phyloP scores from a whole-genome alignment of 2,797 vertebrate species.

The Manis javanica region DNA sequence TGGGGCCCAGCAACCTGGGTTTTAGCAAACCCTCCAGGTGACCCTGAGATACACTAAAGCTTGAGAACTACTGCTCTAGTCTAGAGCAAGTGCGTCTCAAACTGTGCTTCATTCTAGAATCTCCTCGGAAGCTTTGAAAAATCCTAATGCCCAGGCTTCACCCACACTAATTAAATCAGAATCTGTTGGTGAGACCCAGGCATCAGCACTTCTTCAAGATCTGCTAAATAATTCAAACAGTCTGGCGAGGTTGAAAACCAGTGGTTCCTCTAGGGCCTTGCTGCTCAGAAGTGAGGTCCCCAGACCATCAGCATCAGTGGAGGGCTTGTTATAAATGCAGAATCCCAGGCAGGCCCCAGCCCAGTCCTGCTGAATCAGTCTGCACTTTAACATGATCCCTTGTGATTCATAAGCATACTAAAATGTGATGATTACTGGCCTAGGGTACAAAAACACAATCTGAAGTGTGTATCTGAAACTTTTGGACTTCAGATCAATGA shows the following conservation, averaged over 20 bases:
- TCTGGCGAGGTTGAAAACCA: not conserved
- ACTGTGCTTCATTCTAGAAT: not conserved
- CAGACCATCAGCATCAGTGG: fast-evolving
- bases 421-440: not conserved
- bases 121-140: not conserved
- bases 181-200: not conserved
- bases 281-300: not conserved
- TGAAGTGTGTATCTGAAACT: not conserved
- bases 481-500: not conserved
- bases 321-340: not conserved
- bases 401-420: not conserved
- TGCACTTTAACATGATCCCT: not conserved
- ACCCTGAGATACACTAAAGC: not conserved
- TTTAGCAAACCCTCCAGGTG: not conserved
- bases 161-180: not conserved
- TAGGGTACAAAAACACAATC: not conserved
- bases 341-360: not conserved
- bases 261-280: not conserved
- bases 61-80: not conserved
- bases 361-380: not conserved
- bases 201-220: not conserved
- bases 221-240: not conserved
- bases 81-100: not conserved
- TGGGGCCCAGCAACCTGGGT: not conserved
- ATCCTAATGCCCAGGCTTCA: not conserved